phyloP scores from a whole-genome alignment of 2,113 vertebrate genomes.

The Microcebus lehilahytsara region DNA sequence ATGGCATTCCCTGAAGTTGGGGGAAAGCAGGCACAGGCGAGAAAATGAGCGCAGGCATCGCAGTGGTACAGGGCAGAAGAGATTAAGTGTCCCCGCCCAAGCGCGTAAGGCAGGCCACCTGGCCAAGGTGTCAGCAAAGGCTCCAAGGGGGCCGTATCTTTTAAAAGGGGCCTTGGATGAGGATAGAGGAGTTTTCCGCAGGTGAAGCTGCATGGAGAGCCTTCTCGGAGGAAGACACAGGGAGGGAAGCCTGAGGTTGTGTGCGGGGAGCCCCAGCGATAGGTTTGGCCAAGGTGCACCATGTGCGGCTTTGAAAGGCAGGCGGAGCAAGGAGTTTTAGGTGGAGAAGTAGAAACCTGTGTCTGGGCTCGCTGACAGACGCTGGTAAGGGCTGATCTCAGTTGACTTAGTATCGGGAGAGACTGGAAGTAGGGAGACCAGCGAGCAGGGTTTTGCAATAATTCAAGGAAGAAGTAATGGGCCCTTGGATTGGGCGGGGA shows the following conservation, averaged over 20 bases:
- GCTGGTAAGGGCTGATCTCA: background rate
- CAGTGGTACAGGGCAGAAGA: background rate
- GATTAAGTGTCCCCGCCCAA: fast-evolving
- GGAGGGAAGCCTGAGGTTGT: background rate
- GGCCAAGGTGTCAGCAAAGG: too few relatives aligned
- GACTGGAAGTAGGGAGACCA: background rate
- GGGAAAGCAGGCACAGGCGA: background rate
- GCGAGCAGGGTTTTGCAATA: background rate
- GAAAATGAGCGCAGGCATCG: background rate
- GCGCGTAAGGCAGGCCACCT: background rate
- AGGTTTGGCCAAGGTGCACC: background rate
- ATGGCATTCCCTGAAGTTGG: background rate
- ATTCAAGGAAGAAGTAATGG: background rate
- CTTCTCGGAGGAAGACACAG: background rate
- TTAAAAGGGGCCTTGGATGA: background rate
- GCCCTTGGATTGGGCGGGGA: background rate
- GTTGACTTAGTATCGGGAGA: background rate
- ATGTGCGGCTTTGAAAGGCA: background rate
- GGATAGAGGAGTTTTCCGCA: background rate
- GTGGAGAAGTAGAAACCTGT: background rate
- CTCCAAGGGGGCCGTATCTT: background rate
- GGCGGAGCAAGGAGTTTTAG: background rate
- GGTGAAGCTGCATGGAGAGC: background rate
- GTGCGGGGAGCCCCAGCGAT: fast-evolving
- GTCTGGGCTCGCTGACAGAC: background rate